A percentile compares a stretch with the other conserved stretches of the same genome.
phyloP scores from a whole-genome alignment of 1,140 invertebrate species.

The Meloidogyne floridensis region DNA sequence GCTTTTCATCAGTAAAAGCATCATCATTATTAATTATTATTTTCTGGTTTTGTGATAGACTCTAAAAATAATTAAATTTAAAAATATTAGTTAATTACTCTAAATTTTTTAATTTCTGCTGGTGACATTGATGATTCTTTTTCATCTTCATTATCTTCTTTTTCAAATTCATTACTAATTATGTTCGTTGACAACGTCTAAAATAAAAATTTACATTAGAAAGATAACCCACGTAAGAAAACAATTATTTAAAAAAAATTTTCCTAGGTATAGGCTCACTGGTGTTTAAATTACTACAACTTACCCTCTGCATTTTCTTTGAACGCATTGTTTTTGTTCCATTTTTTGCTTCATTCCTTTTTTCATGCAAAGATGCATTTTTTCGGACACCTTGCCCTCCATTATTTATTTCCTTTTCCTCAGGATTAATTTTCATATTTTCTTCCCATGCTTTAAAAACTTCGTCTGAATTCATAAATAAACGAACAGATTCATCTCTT shows the following conservation, averaged over 20 bases:
- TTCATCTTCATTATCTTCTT: neutral
- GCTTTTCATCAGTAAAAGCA: neutral
- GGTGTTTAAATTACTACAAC: neutral
- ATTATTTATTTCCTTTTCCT: slow-evolving; percentile 15
- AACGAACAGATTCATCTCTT: slow-evolving; percentile 32
- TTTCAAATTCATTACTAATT: neutral
- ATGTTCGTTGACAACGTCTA: slow-evolving; percentile 14
- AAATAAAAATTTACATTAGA: neutral
- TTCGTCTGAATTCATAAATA: slow-evolving; percentile 42
- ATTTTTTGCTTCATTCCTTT: slow-evolving; percentile 7
- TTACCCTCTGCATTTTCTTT: slow-evolving; percentile 24
- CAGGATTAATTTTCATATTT: slow-evolving; percentile 17
- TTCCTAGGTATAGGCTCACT: neutral
- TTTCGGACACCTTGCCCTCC: slow-evolving; percentile 17
- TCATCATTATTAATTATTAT: slow-evolving; percentile 6
- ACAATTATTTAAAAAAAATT: neutral
- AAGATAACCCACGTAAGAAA: too few species aligned
- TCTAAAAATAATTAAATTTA: slow-evolving; percentile 13
- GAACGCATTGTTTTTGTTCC: neutral
- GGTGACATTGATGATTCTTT: neutral
- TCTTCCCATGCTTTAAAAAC: slow-evolving; percentile 42
- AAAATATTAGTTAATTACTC: neutral
- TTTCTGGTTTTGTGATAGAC: neutral
- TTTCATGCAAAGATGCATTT: slow-evolving; percentile 28
- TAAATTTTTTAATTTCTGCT: neutral